Evolutionary conservation across 2,113 vertebrate genomes (phyloP), one percentile per base, ranked within the genome.

Genomic region (Chionis minor): DNA sequence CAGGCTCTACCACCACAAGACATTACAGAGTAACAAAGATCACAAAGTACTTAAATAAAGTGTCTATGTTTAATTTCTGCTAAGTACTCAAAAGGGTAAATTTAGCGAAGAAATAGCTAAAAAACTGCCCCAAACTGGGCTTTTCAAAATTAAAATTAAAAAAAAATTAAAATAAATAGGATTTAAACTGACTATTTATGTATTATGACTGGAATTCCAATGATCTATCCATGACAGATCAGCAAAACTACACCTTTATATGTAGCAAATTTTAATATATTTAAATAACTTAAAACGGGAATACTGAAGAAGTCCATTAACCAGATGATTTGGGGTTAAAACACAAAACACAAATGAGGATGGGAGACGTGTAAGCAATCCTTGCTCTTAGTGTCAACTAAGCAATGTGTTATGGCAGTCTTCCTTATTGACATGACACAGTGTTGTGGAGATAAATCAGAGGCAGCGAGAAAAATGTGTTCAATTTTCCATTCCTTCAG

Each of bases 391-490:
- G 98, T 97, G 97, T 98, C 95, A 94, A 95, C 98, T 97, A 97
- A 96, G 97, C 97, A 96, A 96, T 93, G 82, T 95, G 96, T 97
- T 98, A 98, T 98, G 98, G 98, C 98, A 98, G 98, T 98, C 98
- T 98, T 98, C 98, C 98, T 98, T 98, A 79, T 90, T 95, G 98
- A 98, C 96, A 98, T 98, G 98, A 99, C 99, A 99, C 99, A 99
- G 99, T 98, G 98, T 98, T 98, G 97, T 98, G 98, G 98, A 98
- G 96, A 98, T 94, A 93, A 97, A 94, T 97, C 97, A 96, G 98
- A 98, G 98, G 98, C 98, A 98, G 98, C 97, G 74, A 98, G 98
- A 97, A 86, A 66, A 81, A 95, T 13, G 88, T 90, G 94, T 97
- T 87, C 92, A 80, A 92, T 96, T 97, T 40, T 97, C 97, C 97